These are phyloP conservation scores for Leptopilina syphax DNA, from an alignment of 2,888 invertebrate genomes.

Conservation along the genomic window DNA sequence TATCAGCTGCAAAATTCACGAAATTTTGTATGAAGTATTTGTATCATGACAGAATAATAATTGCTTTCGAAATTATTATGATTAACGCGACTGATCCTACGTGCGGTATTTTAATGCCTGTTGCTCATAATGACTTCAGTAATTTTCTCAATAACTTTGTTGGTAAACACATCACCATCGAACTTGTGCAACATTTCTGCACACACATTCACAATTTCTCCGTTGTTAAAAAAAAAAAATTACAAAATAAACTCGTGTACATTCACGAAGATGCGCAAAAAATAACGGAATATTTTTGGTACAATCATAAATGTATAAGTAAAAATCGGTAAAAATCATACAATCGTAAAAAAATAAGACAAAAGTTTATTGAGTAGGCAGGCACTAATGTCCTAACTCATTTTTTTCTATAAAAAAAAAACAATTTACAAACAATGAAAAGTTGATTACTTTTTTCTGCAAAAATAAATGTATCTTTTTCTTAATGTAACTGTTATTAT, in stretches of 20 bases:
- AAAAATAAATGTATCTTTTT: background rate
- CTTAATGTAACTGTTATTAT: background rate
- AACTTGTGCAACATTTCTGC: background rate
- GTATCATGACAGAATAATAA: too few species aligned
- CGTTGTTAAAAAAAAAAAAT: too few species aligned
- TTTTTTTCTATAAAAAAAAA: too few species aligned
- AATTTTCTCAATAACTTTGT: conserved; percentile 21
- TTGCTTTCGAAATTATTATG: background rate
- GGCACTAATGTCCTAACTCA: too few species aligned
- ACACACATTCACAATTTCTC: background rate
- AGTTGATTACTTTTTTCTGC: background rate
- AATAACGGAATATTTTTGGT: background rate
- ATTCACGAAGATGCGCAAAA: background rate
- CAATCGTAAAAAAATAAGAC: too few species aligned
- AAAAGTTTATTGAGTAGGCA: too few species aligned
- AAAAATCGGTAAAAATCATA: too few species aligned
- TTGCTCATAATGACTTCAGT: background rate
- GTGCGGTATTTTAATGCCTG: background rate
- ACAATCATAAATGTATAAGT: background rate
- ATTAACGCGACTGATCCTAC: too few species aligned
- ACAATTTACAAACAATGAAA: background rate
- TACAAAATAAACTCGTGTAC: background rate
- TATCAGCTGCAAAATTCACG: too few species aligned
- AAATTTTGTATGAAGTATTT: too few species aligned
- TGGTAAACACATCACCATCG: background rate